Evolutionary conservation across 2,797 vertebrate genomes (phyloP).

Genomic region (Ambastaia sidthimunki): DNA sequence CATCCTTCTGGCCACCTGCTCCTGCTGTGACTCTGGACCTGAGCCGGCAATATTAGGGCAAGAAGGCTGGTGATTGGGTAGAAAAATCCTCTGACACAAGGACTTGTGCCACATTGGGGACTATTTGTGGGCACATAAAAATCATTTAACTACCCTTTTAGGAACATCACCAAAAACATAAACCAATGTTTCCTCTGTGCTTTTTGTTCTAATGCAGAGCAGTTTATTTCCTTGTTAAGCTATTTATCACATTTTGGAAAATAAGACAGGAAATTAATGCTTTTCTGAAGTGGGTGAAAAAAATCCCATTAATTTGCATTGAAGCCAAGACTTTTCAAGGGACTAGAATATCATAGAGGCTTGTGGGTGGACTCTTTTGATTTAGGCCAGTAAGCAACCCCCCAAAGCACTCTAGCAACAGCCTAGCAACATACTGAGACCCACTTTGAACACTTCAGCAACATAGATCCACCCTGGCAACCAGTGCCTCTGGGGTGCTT

Average conservation of each 20-base stretch:
- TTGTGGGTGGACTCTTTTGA: not conserved
- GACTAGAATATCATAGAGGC: no score
- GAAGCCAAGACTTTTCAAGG: no score
- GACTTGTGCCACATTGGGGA: not conserved
- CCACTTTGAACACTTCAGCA: no score
- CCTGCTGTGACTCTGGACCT: constrained; percentile 22
- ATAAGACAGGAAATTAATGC: no score
- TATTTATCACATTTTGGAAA: no score
- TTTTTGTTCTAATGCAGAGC: not conserved
- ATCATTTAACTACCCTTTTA: not conserved
- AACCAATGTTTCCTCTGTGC: not conserved
- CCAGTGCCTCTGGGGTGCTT: not conserved
- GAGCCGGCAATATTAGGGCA: not conserved
- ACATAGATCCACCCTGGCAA: no score
- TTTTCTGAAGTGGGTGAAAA: no score
- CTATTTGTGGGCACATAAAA: not conserved
- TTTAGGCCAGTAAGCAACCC: not conserved
- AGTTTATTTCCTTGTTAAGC: not conserved
- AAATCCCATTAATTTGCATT: no score
- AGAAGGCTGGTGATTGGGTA: not conserved
- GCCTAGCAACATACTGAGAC: no score
- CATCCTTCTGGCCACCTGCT: constrained; percentile 8
- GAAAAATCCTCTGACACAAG: not conserved
- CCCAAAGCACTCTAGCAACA: no score
- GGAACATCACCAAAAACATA: not conserved